Base-by-base conservation (phyloP, 2,888 invertebrate genomes). In the Mythimna lalbum region DNA sequence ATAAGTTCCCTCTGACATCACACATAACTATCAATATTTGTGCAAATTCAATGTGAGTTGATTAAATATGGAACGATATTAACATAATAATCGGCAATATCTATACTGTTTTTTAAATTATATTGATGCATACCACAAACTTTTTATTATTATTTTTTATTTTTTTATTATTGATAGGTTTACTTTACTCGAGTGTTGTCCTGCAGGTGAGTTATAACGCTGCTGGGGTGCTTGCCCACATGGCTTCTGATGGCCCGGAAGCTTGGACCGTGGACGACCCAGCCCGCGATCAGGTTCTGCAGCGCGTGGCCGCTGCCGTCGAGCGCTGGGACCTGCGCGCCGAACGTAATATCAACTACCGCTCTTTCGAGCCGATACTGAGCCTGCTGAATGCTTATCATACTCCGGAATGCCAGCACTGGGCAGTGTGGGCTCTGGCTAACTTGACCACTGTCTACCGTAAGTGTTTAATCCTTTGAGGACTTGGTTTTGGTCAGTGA, bases 351-450 rank as follows among this genome's bases (percentile, higher is more conserved):
- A 99, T 99, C 82, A 99, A 99, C 95, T 99, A 99, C 93, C 97
- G 99, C 69, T 94, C 94, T 43, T 99, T 99, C 95, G 98, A 98
- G 90, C 99, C 99, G 0, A 99, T 99, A 76, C 96, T 99, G 33
- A 97, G 98, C 78, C 96, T 99, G 76, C 97, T 99, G 59, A 96
- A 97, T 76, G 97, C 98, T 67, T 97, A 98, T 85, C 98, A 99
- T 90, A 99, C 99, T 1, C 98, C 98, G 1, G 97, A 98, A 91
- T 99, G 99, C 92, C 99, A 99, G 91, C 98, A 98, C 91, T 99
- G 99, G 99, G 99, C 99, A 4, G 98, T 98, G 10, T 99, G 99
- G 99, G 99, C 99, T 0, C 96, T 99, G 73, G 99, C 99, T 62
- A 99, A 99, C 95, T 97, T 99, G 76, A 99, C 99, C 61, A 98